Percentiles rank a stretch among this genome's conserved stretches.
Conservation (phyloP, 2,888 invertebrate genomes). For the Monoplex corrugatus region DNA sequence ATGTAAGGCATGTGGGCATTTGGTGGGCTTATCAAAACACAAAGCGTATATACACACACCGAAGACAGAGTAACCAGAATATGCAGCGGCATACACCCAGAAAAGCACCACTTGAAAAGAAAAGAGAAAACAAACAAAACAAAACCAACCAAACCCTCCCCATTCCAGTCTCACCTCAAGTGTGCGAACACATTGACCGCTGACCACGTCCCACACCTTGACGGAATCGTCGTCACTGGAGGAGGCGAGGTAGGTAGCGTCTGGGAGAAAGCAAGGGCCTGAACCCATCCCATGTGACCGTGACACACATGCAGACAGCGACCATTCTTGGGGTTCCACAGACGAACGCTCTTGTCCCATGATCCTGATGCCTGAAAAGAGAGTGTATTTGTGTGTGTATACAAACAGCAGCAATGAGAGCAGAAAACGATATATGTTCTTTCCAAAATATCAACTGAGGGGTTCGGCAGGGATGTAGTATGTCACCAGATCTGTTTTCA, state of each 20-base stretch:
- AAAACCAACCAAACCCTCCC: not conserved
- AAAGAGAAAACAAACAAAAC: not conserved
- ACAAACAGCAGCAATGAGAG: not conserved
- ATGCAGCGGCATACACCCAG: not conserved
- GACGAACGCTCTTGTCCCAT: slow-evolving; percentile 78
- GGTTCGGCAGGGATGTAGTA: no score
- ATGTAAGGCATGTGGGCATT: no score
- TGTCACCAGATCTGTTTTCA: no score
- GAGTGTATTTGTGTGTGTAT: not conserved
- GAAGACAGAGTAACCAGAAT: not conserved
- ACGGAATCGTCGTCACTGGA: slow-evolving; percentile 79
- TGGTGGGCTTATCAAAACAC: no score
- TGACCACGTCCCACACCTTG: slow-evolving; percentile 78
- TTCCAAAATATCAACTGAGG: no score
- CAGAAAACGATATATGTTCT: no score
- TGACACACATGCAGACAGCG: slow-evolving; percentile 65
- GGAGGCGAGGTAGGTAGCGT: slow-evolving; percentile 77
- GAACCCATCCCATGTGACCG: slow-evolving; percentile 79
- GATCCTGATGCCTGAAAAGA: slow-evolving; percentile 78
- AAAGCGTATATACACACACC: not conserved
- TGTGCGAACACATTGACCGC: slow-evolving; percentile 75
- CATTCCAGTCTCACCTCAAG: slow-evolving; percentile 76
- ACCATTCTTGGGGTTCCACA: slow-evolving; percentile 79
- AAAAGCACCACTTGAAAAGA: not conserved
- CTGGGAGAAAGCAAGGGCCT: slow-evolving; percentile 79